A percentile compares a stretch with the other conserved stretches of the same genome.
Conservation (phyloP, 2,113 vertebrate genomes). For the Tympanuchus pallidicinctus region DNA sequence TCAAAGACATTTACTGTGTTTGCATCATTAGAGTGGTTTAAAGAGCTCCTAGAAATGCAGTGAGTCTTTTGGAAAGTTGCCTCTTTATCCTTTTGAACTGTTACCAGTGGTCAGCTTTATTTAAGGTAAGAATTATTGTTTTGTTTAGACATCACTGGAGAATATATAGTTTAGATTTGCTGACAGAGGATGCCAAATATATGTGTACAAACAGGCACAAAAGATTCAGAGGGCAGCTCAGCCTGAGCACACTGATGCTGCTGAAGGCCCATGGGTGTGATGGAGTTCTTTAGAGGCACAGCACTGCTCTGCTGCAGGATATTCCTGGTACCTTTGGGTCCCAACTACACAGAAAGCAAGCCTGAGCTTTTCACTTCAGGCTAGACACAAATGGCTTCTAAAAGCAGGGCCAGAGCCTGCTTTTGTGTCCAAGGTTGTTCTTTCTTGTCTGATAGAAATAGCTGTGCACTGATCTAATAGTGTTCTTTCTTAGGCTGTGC, state of each 20-base stretch:
- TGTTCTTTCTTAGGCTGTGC: not conserved
- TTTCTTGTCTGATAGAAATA: not conserved
- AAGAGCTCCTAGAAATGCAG: not conserved
- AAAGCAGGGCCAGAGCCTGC: not conserved
- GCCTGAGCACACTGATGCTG: fast-evolving
- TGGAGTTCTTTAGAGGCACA: not conserved
- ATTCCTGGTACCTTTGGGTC: not conserved
- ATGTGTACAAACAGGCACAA: not conserved
- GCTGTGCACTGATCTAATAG: not conserved
- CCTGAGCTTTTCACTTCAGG: not conserved
- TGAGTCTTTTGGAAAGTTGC: not conserved
- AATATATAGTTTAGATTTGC: not conserved
- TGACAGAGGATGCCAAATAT: not conserved
- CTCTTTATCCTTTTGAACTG: not conserved
- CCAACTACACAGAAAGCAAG: not conserved
- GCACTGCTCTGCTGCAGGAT: not conserved
- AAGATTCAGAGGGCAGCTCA: not conserved
- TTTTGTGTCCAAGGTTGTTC: not conserved
- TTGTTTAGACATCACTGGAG: not conserved
- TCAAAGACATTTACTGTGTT: not conserved
- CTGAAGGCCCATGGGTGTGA: not conserved
- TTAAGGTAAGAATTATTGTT: not conserved
- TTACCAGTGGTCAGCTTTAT: not conserved
- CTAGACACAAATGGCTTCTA: not conserved
- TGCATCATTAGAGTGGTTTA: not conserved